A percentile compares a stretch with the other conserved stretches of the same genome.
phyloP scores from a whole-genome alignment of 1,140 invertebrate genomes.

The Rhagoletis zephyria region DNA sequence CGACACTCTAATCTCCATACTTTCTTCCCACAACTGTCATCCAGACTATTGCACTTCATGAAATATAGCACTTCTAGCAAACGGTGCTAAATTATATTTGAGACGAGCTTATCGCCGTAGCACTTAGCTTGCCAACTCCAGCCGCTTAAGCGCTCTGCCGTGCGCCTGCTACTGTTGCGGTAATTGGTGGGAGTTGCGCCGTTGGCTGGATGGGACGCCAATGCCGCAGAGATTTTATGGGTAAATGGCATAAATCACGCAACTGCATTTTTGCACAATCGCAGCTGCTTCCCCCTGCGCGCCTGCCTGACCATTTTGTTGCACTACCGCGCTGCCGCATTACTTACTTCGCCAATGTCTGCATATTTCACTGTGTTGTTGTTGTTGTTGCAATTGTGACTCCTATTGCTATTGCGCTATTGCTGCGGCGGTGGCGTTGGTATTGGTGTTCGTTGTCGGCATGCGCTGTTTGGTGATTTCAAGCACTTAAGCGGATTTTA shows the following conservation, averaged over 20 bases:
- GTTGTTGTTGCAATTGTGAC: background rate
- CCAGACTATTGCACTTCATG: background rate
- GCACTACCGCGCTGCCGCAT: background rate
- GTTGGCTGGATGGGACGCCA: background rate
- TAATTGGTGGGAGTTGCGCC: slow-evolving; percentile 19
- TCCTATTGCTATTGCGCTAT: too few species aligned
- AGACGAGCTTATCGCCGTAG: background rate
- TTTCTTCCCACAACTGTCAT: background rate
- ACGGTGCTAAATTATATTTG: background rate
- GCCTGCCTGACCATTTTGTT: background rate
- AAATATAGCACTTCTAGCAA: background rate
- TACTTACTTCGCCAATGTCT: background rate
- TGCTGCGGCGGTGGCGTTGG: background rate
- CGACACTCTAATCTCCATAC: too few species aligned
- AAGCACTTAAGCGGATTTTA: slow-evolving; percentile 49
- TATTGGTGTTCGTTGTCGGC: slow-evolving; percentile 2
- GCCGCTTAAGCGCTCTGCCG: background rate
- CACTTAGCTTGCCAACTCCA: slow-evolving; percentile 11
- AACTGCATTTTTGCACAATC: slow-evolving; percentile 1
- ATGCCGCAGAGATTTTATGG: background rate
- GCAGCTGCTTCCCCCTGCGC: background rate
- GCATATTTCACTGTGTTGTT: background rate
- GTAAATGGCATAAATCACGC: slow-evolving; percentile 27
- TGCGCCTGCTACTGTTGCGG: background rate
- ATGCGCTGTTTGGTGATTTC: slow-evolving; percentile 39